phyloP scores from a whole-genome alignment of 2,888 invertebrate species.

The Cosmopolites sordidus region DNA sequence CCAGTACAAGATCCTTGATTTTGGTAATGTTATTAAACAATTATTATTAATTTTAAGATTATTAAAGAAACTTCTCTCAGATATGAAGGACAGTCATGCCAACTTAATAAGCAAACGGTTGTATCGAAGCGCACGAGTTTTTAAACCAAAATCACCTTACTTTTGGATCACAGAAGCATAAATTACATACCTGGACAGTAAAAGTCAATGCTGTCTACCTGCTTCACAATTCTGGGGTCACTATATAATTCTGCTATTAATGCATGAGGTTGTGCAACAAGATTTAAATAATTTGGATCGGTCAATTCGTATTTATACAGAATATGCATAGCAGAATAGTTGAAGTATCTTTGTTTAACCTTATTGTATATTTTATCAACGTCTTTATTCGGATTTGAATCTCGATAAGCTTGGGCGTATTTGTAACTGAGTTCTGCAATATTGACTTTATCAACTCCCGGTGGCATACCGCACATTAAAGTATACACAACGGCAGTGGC shows the following conservation, averaged over 20 bases:
- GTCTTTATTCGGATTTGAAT: slow-evolving; percentile 27
- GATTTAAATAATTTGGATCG: slow-evolving; percentile 46
- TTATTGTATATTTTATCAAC: slow-evolving; percentile 36
- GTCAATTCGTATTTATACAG: slow-evolving; percentile 48
- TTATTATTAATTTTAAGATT: too few relatives aligned
- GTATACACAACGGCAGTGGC: slow-evolving; percentile 44
- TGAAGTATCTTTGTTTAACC: slow-evolving; percentile 49
- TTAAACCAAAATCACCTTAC: too few relatives aligned
- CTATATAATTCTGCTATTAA: slow-evolving; percentile 50
- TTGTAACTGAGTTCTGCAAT: slow-evolving; percentile 50
- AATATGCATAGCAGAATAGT: slow-evolving; percentile 49
- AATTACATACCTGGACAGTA: background rate
- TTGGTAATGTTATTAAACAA: too few relatives aligned
- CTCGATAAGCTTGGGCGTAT: slow-evolving; percentile 46
- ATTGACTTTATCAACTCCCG: slow-evolving; percentile 51
- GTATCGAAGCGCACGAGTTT: too few relatives aligned
- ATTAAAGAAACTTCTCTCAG: too few relatives aligned
- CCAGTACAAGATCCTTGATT: too few relatives aligned
- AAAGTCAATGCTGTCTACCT: background rate
- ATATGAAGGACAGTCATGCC: too few relatives aligned
- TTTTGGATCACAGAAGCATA: too few relatives aligned
- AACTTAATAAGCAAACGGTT: too few relatives aligned
- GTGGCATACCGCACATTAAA: slow-evolving; percentile 39
- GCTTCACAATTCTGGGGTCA: slow-evolving; percentile 46
- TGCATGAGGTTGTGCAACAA: slow-evolving; percentile 46